phyloP scores from a whole-genome alignment of 2,797 vertebrate species.

The Microtus obscurus region DNA sequence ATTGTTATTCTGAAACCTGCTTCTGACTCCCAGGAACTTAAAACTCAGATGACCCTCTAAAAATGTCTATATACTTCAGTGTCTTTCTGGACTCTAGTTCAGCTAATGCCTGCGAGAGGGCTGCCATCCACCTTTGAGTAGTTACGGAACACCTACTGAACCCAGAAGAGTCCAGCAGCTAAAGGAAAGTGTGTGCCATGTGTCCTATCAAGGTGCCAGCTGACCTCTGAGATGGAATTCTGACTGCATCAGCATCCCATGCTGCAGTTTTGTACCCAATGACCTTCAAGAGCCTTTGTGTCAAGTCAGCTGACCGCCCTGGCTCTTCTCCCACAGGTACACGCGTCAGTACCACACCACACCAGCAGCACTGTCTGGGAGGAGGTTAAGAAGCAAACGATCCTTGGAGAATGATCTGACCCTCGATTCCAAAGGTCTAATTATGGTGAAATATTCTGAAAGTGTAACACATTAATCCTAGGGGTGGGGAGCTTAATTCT shows the following conservation, averaged over 20 bases:
- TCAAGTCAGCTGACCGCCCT: conserved; percentile 76
- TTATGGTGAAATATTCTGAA: conserved; percentile 78
- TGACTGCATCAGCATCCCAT: conserved; percentile 61
- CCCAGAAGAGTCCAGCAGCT: neutral
- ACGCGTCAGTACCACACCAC: conserved; percentile 63
- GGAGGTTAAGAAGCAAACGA: conserved; percentile 73
- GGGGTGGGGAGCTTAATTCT: neutral
- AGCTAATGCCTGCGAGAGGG: conserved; percentile 17
- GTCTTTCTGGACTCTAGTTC: conserved; percentile 14
- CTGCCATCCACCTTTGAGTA: neutral
- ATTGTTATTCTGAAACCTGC: neutral
- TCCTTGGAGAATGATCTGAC: conserved; percentile 76
- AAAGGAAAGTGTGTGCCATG: conserved; percentile 39
- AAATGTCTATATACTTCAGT: conserved; percentile 31
- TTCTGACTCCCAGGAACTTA: conserved; percentile 55
- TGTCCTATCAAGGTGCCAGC: conserved; percentile 11
- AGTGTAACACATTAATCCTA: conserved; percentile 75
- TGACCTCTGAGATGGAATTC: conserved; percentile 71
- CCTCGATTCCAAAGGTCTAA: conserved; percentile 69
- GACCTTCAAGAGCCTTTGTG: conserved; percentile 67
- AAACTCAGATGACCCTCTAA: conserved; percentile 30
- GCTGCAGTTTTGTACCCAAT: conserved; percentile 64
- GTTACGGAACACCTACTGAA: conserved; percentile 4
- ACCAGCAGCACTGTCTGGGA: conserved; percentile 56
- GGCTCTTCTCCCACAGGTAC: conserved; percentile 77